These are phyloP conservation scores for Tethya wilhelma DNA, from an alignment of 37 sponge, comb jelly and placozoan genomes.

Conservation along the genomic window DNA sequence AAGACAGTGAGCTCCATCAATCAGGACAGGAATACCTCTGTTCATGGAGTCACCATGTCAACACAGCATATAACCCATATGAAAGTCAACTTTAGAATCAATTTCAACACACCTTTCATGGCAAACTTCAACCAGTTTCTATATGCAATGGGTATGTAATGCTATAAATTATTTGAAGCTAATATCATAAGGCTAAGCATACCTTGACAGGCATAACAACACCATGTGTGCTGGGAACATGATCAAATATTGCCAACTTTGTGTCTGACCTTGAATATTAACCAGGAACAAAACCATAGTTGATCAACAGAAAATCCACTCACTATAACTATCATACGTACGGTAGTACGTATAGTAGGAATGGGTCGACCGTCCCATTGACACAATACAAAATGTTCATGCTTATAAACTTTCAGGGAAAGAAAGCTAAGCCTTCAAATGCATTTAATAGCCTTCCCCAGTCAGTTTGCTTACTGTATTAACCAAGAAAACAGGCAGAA, in stretches of 20 bases:
- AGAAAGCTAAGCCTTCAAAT: too few relatives aligned
- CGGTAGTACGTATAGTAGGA: too few relatives aligned
- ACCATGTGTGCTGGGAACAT: slow-evolving; percentile 74
- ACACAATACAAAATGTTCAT: too few relatives aligned
- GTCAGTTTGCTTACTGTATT: too few relatives aligned
- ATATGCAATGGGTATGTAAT: background rate
- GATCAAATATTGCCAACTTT: slow-evolving; percentile 73
- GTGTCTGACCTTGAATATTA: slow-evolving; percentile 46
- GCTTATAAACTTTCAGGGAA: too few relatives aligned
- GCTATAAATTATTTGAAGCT: background rate
- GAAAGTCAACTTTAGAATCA: background rate
- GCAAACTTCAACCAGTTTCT: slow-evolving; percentile 63
- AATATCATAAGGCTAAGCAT: background rate
- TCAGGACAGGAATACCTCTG: slow-evolving; percentile 78
- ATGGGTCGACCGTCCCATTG: too few relatives aligned
- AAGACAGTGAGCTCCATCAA: slow-evolving; percentile 95
- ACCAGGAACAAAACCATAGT: background rate
- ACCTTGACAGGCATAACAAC: slow-evolving; percentile 77
- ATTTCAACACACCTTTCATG: slow-evolving; percentile 42
- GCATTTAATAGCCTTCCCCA: too few relatives aligned
- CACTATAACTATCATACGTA: too few relatives aligned
- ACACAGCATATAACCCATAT: too few relatives aligned
- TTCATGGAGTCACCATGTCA: background rate
- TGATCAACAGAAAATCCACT: background rate
- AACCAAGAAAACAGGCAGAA: too few relatives aligned